Conservation (phyloP, 2,888 invertebrate genomes). For the Polyploca ridens region DNA sequence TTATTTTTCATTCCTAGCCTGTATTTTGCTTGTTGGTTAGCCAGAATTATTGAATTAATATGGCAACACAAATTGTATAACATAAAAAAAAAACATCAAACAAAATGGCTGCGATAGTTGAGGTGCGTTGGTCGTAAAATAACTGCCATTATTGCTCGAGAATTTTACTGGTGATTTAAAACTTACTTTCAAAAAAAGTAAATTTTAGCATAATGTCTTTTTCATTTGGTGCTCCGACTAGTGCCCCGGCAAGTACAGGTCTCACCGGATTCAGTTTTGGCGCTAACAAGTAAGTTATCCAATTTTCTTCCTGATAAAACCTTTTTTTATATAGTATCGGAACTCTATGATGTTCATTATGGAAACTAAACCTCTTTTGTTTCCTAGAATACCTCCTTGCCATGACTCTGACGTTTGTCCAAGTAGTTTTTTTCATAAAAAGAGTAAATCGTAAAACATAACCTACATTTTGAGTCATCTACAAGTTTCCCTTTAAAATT, state of each 20-base stretch:
- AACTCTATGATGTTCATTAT: neutral
- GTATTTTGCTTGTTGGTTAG: too few relatives aligned
- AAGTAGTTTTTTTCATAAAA: neutral
- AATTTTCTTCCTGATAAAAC: constrained; percentile 17
- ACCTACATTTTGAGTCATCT: constrained; percentile 33
- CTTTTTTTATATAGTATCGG: constrained; percentile 11
- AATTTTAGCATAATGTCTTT: constrained; percentile 67
- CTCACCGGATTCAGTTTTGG: constrained; percentile 77
- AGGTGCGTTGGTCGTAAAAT: neutral
- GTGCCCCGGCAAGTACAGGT: constrained; percentile 74
- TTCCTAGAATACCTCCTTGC: neutral
- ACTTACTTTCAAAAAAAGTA: neutral
- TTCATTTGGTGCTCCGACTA: constrained; percentile 77
- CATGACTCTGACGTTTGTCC: constrained; percentile 1
- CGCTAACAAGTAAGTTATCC: constrained; percentile 70
- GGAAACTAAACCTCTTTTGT: neutral
- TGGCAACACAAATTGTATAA: too few relatives aligned
- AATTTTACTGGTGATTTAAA: neutral
- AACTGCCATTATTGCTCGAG: neutral
- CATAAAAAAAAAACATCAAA: too few relatives aligned
- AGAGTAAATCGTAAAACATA: constrained; percentile 15
- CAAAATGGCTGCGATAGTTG: neutral
- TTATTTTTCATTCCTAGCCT: too few relatives aligned
- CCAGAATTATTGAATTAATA: too few relatives aligned
- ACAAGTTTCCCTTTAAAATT: neutral